Base-by-base conservation (phyloP, 2,888 invertebrate genomes). In the Rhopalosiphum nymphaeae region DNA sequence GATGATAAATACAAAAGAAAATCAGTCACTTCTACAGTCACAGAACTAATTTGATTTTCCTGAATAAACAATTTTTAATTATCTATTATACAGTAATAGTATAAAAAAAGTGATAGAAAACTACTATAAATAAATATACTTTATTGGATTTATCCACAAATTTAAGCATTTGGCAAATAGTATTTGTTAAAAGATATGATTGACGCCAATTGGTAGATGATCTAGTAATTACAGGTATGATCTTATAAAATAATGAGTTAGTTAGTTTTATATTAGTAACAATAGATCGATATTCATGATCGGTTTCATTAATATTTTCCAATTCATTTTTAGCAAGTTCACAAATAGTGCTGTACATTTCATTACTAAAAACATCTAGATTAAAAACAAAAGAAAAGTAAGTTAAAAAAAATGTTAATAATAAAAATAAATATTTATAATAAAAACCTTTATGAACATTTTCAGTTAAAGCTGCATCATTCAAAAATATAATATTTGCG, bases 11-110 rank as follows among this genome's bases (percentile, higher is more conserved):
- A 94, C 16, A 91, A 61, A 57, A 94, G 90, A 86, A 94, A 94
- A 56, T 94, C 61, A n/a, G 94, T 53, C 7, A 94, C 90, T 94
- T 94, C 94, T 4, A 94, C 90, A 86, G 94, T 94, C 1, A 94
- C 61, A n/a, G 89, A 85, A 91, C 67, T 90, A 49, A 94, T 86
- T 86, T 90, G 25, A 86, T 93, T 90, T 86, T 94, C 94, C 94
- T 94, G 57, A 91, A 78, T n/a, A 88, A 92, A 49, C 3, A 36
- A 21, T 42, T 53, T 61, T 53, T 21, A 53, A 0, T 13, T 53
- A 57, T 42, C 57, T 11, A 36, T 88, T 29, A 67, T 67, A 5
- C 0, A 25, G 21, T 53, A n/a, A 46, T 46, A 46, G 9, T 46
- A 46, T 7, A 44, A 44, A 44, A 44, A 44, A 46, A 46, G 44